These are phyloP conservation scores for Ormyrus pomaceus DNA, from an alignment of 2,888 invertebrate genomes.

Conservation along the genomic window DNA sequence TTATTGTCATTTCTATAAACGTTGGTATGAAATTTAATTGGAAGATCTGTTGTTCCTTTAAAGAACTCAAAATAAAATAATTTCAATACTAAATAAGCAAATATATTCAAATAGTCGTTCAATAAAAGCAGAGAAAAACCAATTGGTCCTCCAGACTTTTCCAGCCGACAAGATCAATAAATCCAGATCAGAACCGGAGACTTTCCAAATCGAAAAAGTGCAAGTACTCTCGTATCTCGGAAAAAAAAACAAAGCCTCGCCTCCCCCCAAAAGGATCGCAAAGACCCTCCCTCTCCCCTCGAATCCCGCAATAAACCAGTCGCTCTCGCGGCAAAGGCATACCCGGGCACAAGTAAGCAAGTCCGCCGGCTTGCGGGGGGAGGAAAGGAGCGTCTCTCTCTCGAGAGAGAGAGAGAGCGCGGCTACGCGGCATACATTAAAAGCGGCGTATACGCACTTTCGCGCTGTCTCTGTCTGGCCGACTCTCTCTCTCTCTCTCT, in stretches of 20 bases:
- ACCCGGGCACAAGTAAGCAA: background rate
- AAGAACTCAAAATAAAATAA: too few species aligned
- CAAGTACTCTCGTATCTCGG: background rate
- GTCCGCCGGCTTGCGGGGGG: background rate
- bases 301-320: slow-evolving; percentile 47
- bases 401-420: slow-evolving; percentile 17
- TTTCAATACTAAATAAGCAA: too few species aligned
- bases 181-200: background rate
- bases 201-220: slow-evolving; percentile 4
- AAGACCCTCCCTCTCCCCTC: slow-evolving; percentile 13
- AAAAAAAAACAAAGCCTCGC: background rate
- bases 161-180: background rate
- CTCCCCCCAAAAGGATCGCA: background rate
- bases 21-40: too few species aligned
- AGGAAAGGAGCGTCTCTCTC: background rate
- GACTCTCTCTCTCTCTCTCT: slow-evolving; percentile 47
- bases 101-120: too few species aligned
- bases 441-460: slow-evolving; percentile 50
- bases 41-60: too few species aligned
- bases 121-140: background rate
- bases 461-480: slow-evolving; percentile 23
- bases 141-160: too few species aligned
- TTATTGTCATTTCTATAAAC: too few species aligned
- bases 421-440: slow-evolving; percentile 58
- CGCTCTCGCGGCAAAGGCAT: slow-evolving; percentile 9